Percentiles rank a stretch among this genome's conserved stretches.
Conservation (phyloP, 23 tunicate species). For the Halocynthia aurantium region DNA sequence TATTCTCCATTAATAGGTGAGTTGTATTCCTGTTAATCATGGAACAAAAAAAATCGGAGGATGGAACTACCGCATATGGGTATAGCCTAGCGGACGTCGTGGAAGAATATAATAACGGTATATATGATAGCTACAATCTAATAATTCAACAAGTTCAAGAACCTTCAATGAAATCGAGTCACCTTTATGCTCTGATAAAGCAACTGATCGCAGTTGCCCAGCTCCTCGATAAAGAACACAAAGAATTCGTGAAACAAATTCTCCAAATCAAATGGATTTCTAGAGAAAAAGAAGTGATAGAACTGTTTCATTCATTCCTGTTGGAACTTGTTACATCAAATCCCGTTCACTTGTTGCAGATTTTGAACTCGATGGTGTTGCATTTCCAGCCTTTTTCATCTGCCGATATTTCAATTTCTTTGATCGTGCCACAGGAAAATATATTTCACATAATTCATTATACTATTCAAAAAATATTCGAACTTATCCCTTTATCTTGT, state of each 20-base stretch:
- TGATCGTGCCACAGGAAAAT: conserved; percentile 7
- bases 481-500: conserved; percentile 42
- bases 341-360: conserved; percentile 49
- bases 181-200: conserved; percentile 34
- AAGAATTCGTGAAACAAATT: conserved; percentile 21
- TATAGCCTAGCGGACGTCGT: background rate
- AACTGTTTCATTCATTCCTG: conserved; percentile 31
- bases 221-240: conserved; percentile 34
- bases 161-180: conserved; percentile 33
- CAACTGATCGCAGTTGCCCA: conserved; percentile 36
- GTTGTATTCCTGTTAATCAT: too few species aligned
- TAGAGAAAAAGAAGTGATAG: conserved; percentile 52
- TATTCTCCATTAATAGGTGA: too few species aligned
- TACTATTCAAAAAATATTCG: conserved; percentile 34
- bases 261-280: conserved; percentile 58
- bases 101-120: conserved; percentile 11
- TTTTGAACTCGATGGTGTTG: conserved; percentile 25
- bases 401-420: background rate
- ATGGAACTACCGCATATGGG: too few species aligned
- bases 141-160: conserved; percentile 6
- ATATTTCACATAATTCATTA: conserved; percentile 21
- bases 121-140: conserved; percentile 3
- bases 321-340: conserved; percentile 48
- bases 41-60: too few species aligned
- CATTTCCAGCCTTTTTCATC: conserved; percentile 26